Evolutionary conservation across 2,888 invertebrate genomes (phyloP).

Genomic region (Oasisia sp.): DNA sequence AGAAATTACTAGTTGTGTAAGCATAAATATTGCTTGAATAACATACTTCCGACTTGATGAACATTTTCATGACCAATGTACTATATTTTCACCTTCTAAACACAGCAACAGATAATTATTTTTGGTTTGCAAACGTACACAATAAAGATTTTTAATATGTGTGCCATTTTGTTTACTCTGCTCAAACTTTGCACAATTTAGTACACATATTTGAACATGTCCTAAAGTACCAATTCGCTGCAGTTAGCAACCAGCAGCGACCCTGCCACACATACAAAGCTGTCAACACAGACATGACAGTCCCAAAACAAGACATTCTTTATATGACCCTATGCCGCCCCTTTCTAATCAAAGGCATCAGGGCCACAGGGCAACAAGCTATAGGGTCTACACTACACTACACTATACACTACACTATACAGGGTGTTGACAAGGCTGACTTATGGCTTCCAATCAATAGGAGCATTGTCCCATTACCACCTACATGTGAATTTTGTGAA

Average conservation of each 20-base stretch:
- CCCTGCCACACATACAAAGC: not conserved
- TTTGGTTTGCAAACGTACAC: not conserved
- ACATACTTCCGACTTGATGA: too few species aligned
- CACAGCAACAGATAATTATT: too few species aligned
- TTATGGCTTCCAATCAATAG: not conserved
- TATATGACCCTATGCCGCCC: not conserved
- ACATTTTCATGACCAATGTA: too few species aligned
- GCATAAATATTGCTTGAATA: too few species aligned
- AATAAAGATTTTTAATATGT: not conserved
- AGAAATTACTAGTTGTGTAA: too few species aligned
- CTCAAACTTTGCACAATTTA: not conserved
- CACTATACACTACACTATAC: not conserved
- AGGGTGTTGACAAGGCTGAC: conserved; percentile 13
- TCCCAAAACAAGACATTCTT: not conserved
- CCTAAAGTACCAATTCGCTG: not conserved
- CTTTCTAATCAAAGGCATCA: not conserved
- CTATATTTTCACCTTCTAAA: too few species aligned
- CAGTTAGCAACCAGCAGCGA: not conserved
- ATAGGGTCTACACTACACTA: not conserved
- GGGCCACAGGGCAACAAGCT: not conserved
- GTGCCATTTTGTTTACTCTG: not conserved
- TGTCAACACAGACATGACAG: not conserved
- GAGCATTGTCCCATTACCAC: not conserved
- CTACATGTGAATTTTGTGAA: too few species aligned
- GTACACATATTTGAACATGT: not conserved